These are phyloP conservation scores for Poecile montanus DNA, from an alignment of 2,797 vertebrate species.

Conservation along the genomic window DNA sequence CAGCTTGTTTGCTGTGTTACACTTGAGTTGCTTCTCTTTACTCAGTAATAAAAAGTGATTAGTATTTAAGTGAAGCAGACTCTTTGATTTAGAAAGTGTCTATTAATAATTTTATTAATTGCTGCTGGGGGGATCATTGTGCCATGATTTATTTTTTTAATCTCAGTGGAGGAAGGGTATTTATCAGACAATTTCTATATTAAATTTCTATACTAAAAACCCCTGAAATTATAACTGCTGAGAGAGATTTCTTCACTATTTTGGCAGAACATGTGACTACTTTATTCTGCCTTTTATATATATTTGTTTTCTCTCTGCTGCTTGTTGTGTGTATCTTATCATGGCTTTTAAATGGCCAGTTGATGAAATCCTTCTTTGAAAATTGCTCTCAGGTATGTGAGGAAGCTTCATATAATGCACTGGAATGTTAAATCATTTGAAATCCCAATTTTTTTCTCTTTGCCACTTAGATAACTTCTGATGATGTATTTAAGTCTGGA, in stretches of 20 bases:
- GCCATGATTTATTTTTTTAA: background rate
- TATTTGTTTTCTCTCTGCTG: rapidly evolving
- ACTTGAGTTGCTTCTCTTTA: background rate
- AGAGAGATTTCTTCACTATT: background rate
- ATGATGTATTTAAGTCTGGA: background rate
- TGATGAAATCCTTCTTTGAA: background rate
- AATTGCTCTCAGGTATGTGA: background rate
- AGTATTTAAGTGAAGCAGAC: background rate
- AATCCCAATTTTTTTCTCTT: background rate
- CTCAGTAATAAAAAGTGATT: background rate
- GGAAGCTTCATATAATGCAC: background rate
- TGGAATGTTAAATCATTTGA: background rate
- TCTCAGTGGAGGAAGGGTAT: background rate
- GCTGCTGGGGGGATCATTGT: background rate
- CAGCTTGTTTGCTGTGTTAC: background rate
- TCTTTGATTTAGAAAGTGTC: background rate
- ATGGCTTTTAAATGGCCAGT: background rate
- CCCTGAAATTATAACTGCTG: background rate
- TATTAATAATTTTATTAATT: background rate
- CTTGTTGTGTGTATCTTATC: background rate
- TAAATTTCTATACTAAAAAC: rapidly evolving
- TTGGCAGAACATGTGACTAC: background rate
- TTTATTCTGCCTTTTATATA: rapidly evolving
- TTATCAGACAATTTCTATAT: background rate
- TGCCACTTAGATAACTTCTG: background rate